Evolutionary conservation across 2,113 vertebrate genomes (phyloP).

Genomic region (Protomyctophum bolini): DNA sequence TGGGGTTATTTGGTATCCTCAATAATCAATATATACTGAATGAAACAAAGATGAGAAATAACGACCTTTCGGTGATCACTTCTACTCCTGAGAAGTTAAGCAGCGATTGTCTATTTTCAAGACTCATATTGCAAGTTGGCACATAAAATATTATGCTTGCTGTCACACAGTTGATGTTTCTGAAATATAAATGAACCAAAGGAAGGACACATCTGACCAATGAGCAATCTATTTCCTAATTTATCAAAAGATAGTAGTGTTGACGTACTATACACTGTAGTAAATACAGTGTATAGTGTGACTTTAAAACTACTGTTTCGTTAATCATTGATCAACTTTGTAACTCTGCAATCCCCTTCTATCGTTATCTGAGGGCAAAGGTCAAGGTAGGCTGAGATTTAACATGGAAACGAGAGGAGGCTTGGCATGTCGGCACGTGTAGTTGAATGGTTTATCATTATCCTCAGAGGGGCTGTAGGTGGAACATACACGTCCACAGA

Average conservation of each 20-base stretch:
- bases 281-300: conserved; percentile 8
- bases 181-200: no score
- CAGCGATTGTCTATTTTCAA: no score
- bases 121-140: no score
- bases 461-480: not conserved
- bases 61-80: no score
- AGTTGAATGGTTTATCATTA: not conserved
- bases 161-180: no score
- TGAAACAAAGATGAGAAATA: no score
- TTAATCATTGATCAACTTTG: conserved; percentile 74
- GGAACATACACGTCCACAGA: not conserved
- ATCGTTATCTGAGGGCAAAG: conserved; percentile 68
- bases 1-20: no score
- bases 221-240: no score
- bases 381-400: conserved; percentile 55
- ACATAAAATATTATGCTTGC: no score
- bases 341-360: conserved; percentile 46
- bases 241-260: not conserved
- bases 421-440: not conserved
- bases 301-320: conserved; percentile 45
- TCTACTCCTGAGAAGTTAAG: no score
- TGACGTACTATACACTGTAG: not conserved
- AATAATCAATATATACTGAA: no score
- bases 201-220: no score
- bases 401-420: conserved; percentile 24